Conservation (phyloP, 64 coral and sea anemone species). For the Montipora cactus region DNA sequence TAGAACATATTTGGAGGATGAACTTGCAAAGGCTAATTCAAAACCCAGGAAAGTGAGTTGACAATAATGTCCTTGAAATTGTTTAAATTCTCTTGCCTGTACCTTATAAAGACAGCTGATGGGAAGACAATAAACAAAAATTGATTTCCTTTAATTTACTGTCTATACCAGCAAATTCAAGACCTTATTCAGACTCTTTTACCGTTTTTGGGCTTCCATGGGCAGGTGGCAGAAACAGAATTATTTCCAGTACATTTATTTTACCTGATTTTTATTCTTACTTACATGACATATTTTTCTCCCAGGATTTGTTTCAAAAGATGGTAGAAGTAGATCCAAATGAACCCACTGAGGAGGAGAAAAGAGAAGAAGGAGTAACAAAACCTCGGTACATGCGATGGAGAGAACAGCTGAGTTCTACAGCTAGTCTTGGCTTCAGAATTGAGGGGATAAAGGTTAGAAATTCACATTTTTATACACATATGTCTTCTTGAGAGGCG, state of each 20-base stretch:
- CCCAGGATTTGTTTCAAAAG: constrained; percentile 92
- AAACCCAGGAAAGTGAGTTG: constrained; percentile 89
- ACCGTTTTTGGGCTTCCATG: no score
- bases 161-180: no score
- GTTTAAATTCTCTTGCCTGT: not conserved
- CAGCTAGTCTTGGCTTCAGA: constrained; percentile 93
- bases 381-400: constrained; percentile 97
- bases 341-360: constrained; percentile 92
- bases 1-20: constrained; percentile 98
- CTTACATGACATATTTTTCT: not conserved
- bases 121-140: no score
- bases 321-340: constrained; percentile 94
- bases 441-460: constrained; percentile 99
- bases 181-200: no score
- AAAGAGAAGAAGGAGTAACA: constrained; percentile 73
- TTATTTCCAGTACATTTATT: no score
- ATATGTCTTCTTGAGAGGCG: no score
- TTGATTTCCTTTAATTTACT: no score
- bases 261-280: not conserved
- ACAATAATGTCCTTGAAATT: not conserved
- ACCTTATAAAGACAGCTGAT: no score
- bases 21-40: constrained; percentile 90
- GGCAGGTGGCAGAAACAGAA: no score
- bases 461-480: not conserved
- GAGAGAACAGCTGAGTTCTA: constrained; percentile 90